These are phyloP conservation scores for Schizopygopsis pylzovi DNA, from an alignment of 2,797 vertebrate genomes.

Conservation along the genomic window DNA sequence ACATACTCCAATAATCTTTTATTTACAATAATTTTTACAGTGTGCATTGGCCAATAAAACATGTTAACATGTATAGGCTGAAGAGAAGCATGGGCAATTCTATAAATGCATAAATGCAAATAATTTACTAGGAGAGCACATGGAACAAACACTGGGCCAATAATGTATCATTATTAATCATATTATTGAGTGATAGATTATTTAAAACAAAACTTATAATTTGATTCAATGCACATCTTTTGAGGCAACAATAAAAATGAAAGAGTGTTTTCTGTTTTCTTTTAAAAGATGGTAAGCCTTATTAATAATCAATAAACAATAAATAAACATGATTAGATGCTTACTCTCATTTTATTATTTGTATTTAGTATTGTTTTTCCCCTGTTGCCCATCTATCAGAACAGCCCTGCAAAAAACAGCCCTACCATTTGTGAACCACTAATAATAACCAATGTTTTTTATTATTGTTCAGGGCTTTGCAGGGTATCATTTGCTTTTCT, in stretches of 20 bases:
- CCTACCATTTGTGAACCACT: not conserved
- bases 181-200: not conserved
- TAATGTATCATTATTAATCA: not conserved
- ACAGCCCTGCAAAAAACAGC: not conserved
- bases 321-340: not conserved
- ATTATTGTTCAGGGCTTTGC: not conserved
- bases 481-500: constrained; percentile 12
- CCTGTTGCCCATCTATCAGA: not conserved
- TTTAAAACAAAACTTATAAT: not conserved
- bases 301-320: no score
- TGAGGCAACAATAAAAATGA: not conserved
- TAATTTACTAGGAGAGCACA: not conserved
- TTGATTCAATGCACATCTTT: not conserved
- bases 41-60: not conserved
- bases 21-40: not conserved
- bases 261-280: not conserved
- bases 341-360: constrained; percentile 6
- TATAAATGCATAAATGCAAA: not conserved
- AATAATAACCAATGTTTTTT: constrained; percentile 3
- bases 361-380: not conserved
- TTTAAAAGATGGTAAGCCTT: not conserved
- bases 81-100: not conserved
- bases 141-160: not conserved
- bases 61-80: not conserved
- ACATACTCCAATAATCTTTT: not conserved